Base-by-base conservation (phyloP, 2,113 vertebrate genomes). In the Corydoras maculifer region DNA sequence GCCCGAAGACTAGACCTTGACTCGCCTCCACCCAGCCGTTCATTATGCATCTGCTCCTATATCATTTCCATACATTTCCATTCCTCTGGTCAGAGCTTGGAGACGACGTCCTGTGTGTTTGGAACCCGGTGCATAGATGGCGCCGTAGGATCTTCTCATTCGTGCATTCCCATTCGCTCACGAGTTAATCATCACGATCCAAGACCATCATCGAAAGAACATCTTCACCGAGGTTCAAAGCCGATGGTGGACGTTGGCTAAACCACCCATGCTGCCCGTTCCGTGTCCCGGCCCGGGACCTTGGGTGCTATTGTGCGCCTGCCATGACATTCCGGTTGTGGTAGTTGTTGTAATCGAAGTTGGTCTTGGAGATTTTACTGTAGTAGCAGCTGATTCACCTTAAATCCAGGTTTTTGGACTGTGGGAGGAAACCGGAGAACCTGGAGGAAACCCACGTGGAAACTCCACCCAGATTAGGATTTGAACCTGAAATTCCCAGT, bases 341-440 rank as follows among this genome's bases (percentile, higher is more conserved):
- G 79, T 90, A 94, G 87, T 85, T 90, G 91, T 88, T 94, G 93
- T 97, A 98, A 86, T 99, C 97, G 76, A 98, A 99, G 81, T 92
- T 94, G 82, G 94, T 97, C 93, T 99, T 99, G 91, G 97, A 99
- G 84, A n/a, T n/a, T n/a, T n/a, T n/a, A n/a, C n/a, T n/a, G n/a
- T n/a, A n/a, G n/a, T n/a, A n/a, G n/a, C n/a, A n/a, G n/a, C n/a
- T n/a, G n/a, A n/a, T n/a, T n/a, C n/a, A n/a, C n/a, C n/a, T n/a
- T n/a, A n/a, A n/a, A n/a, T n/a, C n/a, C n/a, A n/a, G n/a, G n/a
- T n/a, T n/a, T n/a, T n/a, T n/a, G n/a, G n/a, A n/a, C n/a, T n/a
- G n/a, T n/a, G n/a, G n/a, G n/a, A n/a, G n/a, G n/a, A n/a, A n/a
- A n/a, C n/a, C n/a, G n/a, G n/a, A n/a, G n/a, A n/a, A n/a, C n/a